A percentile compares a stretch with the other conserved stretches of the same genome.
These are phyloP conservation scores for Halcyon leucocephala DNA, from an alignment of 2,797 vertebrate species.

Conservation along the genomic window DNA sequence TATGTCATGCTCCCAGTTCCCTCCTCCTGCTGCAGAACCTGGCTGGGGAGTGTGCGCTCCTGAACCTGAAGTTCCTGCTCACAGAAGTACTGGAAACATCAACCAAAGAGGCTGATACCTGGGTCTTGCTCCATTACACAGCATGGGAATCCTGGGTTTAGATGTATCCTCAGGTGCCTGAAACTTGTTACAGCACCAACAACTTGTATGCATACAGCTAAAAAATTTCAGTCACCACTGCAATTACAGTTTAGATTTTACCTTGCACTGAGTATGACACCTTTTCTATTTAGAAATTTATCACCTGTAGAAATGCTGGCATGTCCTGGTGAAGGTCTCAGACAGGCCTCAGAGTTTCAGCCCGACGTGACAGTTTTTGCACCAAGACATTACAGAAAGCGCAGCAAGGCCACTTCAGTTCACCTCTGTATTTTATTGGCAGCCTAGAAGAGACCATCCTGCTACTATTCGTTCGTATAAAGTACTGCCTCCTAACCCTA, in stretches of 20 bases:
- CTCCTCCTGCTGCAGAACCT: neutral
- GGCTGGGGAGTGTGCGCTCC: neutral
- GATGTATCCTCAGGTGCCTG: neutral
- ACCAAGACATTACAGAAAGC: neutral
- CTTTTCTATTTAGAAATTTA: neutral
- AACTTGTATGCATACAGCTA: neutral
- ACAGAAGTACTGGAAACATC: neutral
- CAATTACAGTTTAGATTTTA: neutral
- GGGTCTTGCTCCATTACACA: neutral
- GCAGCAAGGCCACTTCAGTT: neutral
- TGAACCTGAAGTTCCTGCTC: neutral
- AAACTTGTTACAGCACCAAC: neutral
- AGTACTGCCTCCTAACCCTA: neutral
- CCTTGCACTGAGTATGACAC: neutral
- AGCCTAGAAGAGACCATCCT: neutral
- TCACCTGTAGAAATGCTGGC: neutral
- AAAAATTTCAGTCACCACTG: neutral
- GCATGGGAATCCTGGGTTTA: neutral
- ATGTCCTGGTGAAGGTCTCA: neutral
- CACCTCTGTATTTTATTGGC: neutral
- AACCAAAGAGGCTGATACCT: neutral
- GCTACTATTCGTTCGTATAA: neutral
- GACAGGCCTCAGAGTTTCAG: accelerated
- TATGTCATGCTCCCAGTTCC: accelerated
- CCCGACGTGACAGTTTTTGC: neutral